Conservation (phyloP, 2,888 invertebrate genomes). For the Anthophora plumipes region DNA sequence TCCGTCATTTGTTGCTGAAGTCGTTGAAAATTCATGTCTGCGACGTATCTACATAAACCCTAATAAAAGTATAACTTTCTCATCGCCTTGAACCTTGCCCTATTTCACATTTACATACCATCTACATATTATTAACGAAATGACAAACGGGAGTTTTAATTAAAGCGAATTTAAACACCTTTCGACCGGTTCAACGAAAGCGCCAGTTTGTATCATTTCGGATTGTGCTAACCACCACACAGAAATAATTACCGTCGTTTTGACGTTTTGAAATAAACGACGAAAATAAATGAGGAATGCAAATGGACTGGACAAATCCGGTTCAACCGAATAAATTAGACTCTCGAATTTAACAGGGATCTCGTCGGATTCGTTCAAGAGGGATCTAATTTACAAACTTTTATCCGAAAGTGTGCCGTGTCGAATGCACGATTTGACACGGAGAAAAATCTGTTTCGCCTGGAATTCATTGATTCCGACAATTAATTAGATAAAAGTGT, state of each 20-base stretch:
- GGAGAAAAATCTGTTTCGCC: background rate
- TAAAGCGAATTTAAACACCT: background rate
- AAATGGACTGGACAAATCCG: constrained; percentile 1
- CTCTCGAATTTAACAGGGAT: background rate
- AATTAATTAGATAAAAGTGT: too few relatives aligned
- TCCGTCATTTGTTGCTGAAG: constrained; percentile 34
- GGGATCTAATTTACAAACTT: constrained; percentile 18
- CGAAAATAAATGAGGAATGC: background rate
- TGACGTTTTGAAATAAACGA: background rate
- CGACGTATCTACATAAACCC: constrained; percentile 24
- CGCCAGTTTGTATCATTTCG: background rate
- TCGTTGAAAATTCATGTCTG: constrained; percentile 37
- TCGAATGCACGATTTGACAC: background rate
- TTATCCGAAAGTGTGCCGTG: background rate
- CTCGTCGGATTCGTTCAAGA: background rate
- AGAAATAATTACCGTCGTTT: constrained; percentile 3
- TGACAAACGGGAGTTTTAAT: constrained; percentile 20
- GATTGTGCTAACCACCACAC: background rate
- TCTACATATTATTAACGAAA: constrained; percentile 29
- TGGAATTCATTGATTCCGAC: too few relatives aligned
- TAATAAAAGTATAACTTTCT: constrained; percentile 31
- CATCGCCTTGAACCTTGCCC: constrained; percentile 14
- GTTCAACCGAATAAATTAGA: constrained; percentile 10
- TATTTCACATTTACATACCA: constrained; percentile 28
- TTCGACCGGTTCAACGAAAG: background rate